A percentile compares a stretch with the other conserved stretches of the same genome.
Conservation (phyloP, 1,140 invertebrate genomes). For the Antheraea pernyi region DNA sequence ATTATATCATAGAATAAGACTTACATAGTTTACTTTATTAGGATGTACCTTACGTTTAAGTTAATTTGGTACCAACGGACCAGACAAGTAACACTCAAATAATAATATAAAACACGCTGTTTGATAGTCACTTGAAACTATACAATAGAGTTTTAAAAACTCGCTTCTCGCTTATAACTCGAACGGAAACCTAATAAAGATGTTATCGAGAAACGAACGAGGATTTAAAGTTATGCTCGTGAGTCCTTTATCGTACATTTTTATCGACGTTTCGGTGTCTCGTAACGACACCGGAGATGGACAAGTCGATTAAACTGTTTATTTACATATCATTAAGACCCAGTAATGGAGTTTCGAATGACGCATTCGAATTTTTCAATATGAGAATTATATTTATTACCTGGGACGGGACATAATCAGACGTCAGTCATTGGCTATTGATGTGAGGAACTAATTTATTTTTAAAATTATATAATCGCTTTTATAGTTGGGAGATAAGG, state of each 20-base stretch:
- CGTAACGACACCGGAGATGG: constrained; percentile 32
- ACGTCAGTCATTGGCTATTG: neutral
- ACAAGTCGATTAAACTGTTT: constrained; percentile 33
- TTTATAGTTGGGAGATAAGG: neutral
- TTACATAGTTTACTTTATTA: too few relatives aligned
- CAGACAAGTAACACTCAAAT: too few relatives aligned
- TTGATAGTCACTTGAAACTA: too few relatives aligned
- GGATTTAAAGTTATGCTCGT: constrained; percentile 37
- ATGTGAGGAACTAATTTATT: neutral
- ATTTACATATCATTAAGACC: constrained; percentile 43
- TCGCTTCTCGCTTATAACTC: neutral
- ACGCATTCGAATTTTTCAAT: constrained; percentile 31
- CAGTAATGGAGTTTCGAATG: constrained; percentile 1
- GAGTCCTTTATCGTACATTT: constrained; percentile 48
- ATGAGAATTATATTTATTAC: constrained; percentile 12
- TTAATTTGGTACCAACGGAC: too few relatives aligned
- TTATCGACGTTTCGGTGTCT: constrained; percentile 36
- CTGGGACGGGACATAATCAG: neutral
- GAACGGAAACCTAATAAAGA: constrained; percentile 30
- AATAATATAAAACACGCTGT: too few relatives aligned
- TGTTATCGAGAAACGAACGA: constrained; percentile 36
- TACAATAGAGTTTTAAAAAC: neutral
- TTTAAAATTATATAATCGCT: neutral
- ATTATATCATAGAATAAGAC: too few relatives aligned
- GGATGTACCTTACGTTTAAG: too few relatives aligned